These are phyloP conservation scores for Malaclemys terrapin DNA, from an alignment of 2,113 vertebrate genomes.

Conservation along the genomic window DNA sequence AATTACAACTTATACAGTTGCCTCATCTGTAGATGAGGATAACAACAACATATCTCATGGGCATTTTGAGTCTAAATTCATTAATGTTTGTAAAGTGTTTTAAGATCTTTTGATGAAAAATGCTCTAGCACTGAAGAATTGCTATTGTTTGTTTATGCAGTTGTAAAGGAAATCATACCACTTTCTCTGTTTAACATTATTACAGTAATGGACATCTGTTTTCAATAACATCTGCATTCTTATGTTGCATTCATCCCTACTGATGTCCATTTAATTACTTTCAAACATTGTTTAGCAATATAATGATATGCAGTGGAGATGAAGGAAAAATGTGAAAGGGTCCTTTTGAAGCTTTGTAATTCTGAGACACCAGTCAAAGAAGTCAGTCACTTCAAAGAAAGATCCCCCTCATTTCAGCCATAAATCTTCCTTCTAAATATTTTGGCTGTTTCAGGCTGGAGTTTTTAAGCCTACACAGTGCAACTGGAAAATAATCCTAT, in stretches of 20 bases:
- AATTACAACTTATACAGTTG: neutral
- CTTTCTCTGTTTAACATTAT: neutral
- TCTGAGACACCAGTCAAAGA: constrained; percentile 53
- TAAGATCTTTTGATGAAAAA: neutral
- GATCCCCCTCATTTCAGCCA: neutral
- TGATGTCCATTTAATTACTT: constrained; percentile 34
- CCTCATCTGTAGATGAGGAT: neutral
- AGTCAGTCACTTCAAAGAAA: constrained; percentile 70
- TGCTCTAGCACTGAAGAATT: neutral
- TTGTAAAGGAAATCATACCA: neutral
- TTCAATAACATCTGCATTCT: neutral
- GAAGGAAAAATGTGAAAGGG: constrained; percentile 37
- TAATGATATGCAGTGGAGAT: constrained; percentile 8
- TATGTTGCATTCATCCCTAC: fast-evolving
- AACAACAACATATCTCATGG: neutral
- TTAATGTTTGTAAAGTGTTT: neutral
- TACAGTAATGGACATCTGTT: neutral
- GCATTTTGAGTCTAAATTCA: neutral
- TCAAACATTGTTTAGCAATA: constrained; percentile 38
- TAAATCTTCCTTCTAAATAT: constrained; percentile 73
- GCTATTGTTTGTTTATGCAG: neutral
- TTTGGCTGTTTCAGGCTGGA: constrained; percentile 62
- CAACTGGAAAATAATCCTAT: constrained; percentile 68
- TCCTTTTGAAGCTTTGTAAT: constrained; percentile 62
- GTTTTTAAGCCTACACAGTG: constrained; percentile 71